A percentile compares a stretch with the other conserved stretches of the same genome.
phyloP scores from a whole-genome alignment of 2,888 invertebrate genomes.

The Chalcis sispes region DNA sequence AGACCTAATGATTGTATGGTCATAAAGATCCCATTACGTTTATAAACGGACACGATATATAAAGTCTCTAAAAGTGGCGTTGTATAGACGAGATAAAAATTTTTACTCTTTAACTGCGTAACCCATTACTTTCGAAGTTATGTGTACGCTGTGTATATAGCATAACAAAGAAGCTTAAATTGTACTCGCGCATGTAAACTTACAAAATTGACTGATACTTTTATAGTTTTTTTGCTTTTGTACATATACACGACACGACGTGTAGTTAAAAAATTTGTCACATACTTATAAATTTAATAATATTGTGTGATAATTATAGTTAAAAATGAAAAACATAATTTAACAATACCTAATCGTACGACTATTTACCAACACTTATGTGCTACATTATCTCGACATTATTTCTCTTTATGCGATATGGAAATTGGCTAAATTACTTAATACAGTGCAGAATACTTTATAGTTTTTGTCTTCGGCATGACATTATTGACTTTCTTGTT shows the following conservation, averaged over 20 bases:
- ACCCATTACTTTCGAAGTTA: conserved; percentile 44
- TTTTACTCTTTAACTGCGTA: conserved; percentile 52
- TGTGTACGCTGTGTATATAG: conserved; percentile 40
- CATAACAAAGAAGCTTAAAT: conserved; percentile 57
- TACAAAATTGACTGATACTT: conserved; percentile 58
- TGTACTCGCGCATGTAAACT: conserved; percentile 52
- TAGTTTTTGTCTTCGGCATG: conserved; percentile 54
- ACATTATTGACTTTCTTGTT: conserved; percentile 57
- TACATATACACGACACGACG: conserved; percentile 52
- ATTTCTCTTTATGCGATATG: conserved; percentile 61
- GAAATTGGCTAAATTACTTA: conserved; percentile 69
- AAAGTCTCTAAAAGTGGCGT: conserved; percentile 55
- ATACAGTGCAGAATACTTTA: conserved; percentile 62
- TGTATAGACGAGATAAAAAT: conserved; percentile 56
- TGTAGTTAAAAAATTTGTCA: conserved; percentile 57
- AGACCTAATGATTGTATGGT: conserved; percentile 44
- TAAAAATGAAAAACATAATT: conserved; percentile 66
- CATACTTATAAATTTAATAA: conserved; percentile 51
- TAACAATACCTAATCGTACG: conserved; percentile 68
- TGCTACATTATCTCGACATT: conserved; percentile 61
- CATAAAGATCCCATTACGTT: conserved; percentile 48
- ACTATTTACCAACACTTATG: conserved; percentile 68
- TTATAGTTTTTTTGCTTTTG: conserved; percentile 46
- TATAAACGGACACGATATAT: conserved; percentile 51
- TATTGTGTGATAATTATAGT: conserved; percentile 42